Conservation (phyloP, 2,113 vertebrate genomes). For the Tyto alba region DNA sequence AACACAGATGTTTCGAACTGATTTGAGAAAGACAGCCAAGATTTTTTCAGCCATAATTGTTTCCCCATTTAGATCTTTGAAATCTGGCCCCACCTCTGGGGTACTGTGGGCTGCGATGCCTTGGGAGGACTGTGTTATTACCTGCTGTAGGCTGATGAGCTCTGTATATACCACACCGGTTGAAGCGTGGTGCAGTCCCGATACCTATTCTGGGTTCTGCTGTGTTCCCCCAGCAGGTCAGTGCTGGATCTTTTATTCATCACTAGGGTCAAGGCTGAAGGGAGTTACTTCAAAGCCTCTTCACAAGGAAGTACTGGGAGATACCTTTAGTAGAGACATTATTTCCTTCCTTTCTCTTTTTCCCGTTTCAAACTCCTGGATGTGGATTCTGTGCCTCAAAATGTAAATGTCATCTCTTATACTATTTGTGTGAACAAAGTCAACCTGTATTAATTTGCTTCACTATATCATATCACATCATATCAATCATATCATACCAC, state of each 20-base stretch:
- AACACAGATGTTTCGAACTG: background rate
- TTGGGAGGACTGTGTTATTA: background rate
- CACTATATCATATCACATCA: background rate
- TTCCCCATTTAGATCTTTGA: background rate
- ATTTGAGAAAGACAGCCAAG: background rate
- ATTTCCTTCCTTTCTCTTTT: background rate
- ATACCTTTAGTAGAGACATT: background rate
- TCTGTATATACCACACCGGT: accelerated
- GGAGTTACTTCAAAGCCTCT: background rate
- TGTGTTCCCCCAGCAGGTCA: background rate
- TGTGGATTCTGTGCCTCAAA: background rate
- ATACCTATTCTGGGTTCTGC: background rate
- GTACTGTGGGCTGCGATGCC: background rate
- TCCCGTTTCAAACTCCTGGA: background rate
- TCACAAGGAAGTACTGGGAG: background rate
- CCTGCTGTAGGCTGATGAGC: background rate
- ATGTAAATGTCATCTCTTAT: background rate
- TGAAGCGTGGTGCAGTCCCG: background rate
- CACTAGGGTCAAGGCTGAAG: background rate
- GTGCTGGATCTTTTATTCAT: background rate
- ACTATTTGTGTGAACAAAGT: background rate
- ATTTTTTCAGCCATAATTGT: background rate
- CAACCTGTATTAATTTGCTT: background rate
- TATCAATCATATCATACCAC: background rate
- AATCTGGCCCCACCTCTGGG: background rate